A percentile compares a stretch with the other conserved stretches of the same genome.
These are phyloP conservation scores for Proisotoma minuta DNA, from an alignment of 2,888 invertebrate genomes.

Conservation along the genomic window DNA sequence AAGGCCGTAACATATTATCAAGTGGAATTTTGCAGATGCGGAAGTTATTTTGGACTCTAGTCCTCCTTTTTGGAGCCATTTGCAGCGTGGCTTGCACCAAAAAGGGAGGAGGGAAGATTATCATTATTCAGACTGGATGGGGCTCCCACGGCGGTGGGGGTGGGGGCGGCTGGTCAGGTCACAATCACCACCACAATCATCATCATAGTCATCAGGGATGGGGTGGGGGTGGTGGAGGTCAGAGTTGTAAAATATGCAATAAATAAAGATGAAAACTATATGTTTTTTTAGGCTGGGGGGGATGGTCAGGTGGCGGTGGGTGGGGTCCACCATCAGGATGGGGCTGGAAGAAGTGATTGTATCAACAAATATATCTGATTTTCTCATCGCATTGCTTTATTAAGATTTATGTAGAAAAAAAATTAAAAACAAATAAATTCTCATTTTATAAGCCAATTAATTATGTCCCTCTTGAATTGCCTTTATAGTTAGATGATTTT, in stretches of 20 bases:
- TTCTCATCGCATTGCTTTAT: too few species aligned
- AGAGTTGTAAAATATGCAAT: background rate
- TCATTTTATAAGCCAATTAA: too few species aligned
- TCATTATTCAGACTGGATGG: constrained; percentile 22
- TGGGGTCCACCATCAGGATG: too few species aligned
- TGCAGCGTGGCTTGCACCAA: background rate
- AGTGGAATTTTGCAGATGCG: background rate
- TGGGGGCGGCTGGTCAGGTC: constrained; percentile 4
- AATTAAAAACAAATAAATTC: too few species aligned
- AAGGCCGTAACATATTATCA: too few species aligned
- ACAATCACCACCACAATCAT: constrained; percentile 11
- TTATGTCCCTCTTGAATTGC: too few species aligned
- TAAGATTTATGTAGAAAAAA: too few species aligned
- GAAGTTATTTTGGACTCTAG: constrained; percentile 2
- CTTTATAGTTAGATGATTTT: too few species aligned
- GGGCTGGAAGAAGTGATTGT: constrained; percentile 1
- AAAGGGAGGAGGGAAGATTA: constrained; percentile 14
- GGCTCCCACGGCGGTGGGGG: constrained; percentile 11
- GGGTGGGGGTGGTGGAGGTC: background rate
- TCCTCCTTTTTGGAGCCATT: background rate
- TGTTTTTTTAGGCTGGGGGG: background rate
- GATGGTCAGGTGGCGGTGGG: background rate
- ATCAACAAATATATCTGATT: too few species aligned
- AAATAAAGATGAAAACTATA: too few species aligned
- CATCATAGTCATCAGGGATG: background rate